Evolutionary conservation across 2,113 vertebrate genomes (phyloP).

Genomic region (Rhinolophus sinicus): DNA sequence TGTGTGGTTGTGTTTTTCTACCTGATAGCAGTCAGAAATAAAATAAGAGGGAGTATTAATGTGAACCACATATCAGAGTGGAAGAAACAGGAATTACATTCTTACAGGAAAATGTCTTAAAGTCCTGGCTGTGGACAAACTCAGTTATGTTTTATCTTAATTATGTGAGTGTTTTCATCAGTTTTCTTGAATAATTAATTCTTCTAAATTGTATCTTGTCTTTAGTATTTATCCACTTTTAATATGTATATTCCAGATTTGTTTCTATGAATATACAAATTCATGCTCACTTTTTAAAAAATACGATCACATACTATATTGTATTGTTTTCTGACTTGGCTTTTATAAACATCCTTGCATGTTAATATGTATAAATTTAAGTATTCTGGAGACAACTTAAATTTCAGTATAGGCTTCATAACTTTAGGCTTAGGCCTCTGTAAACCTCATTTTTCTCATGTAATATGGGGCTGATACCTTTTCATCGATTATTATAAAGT

Average conservation of each 20-base stretch:
- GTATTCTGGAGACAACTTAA: neutral
- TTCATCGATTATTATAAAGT: neutral
- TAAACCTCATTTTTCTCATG: neutral
- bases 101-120: neutral
- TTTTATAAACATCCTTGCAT: neutral
- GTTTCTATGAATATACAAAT: neutral
- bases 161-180: neutral
- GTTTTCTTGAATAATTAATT: neutral
- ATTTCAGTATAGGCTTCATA: neutral
- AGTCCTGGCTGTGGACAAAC: neutral
- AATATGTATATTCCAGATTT: neutral
- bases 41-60: neutral
- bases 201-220: neutral
- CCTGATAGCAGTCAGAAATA: neutral
- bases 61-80: neutral
- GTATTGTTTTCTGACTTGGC: neutral
- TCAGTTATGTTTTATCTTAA: slow-evolving; percentile 28
- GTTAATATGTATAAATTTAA: neutral
- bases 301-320: neutral
- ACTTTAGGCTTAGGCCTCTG: neutral
- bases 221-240: neutral
- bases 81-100: slow-evolving; percentile 7
- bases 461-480: neutral
- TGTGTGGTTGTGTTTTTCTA: neutral
- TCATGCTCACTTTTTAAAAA: neutral